Conservation (phyloP, 2,888 invertebrate genomes). For the Metellina segmentata region DNA sequence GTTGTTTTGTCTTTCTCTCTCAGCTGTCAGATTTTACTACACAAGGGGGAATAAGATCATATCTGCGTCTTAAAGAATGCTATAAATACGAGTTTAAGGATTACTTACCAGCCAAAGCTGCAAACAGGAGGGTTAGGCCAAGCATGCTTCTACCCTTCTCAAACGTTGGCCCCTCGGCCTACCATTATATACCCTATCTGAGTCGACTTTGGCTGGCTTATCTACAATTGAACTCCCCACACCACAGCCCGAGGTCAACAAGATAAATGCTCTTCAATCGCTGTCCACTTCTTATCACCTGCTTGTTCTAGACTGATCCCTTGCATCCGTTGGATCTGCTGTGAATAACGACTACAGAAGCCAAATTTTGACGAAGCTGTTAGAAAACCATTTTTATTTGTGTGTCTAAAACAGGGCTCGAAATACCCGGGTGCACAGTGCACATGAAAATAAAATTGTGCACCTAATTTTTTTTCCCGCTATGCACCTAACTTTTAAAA, state of each 20-base stretch:
- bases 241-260: neutral
- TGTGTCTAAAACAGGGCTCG: too few species aligned
- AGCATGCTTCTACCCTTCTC: slow-evolving; percentile 62
- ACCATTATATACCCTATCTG: slow-evolving; percentile 40
- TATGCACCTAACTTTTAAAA: too few species aligned
- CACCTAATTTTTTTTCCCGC: too few species aligned
- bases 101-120: slow-evolving; percentile 70
- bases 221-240: slow-evolving; percentile 40
- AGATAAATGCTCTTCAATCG: neutral
- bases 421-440: too few species aligned
- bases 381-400: too few species aligned
- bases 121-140: slow-evolving; percentile 56
- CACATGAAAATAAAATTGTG: too few species aligned
- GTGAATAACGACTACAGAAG: too few species aligned
- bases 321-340: neutral
- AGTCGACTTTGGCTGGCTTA: slow-evolving; percentile 21
- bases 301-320: neutral
- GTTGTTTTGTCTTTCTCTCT: too few species aligned
- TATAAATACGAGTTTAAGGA: neutral
- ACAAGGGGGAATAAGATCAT: too few species aligned
- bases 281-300: slow-evolving; percentile 30
- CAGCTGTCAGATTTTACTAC: too few species aligned
- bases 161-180: neutral
- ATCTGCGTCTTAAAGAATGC: too few species aligned
- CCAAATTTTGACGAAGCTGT: too few species aligned